Base-by-base conservation (phyloP, 2,888 invertebrate genomes). In the Magallana nippona region DNA sequence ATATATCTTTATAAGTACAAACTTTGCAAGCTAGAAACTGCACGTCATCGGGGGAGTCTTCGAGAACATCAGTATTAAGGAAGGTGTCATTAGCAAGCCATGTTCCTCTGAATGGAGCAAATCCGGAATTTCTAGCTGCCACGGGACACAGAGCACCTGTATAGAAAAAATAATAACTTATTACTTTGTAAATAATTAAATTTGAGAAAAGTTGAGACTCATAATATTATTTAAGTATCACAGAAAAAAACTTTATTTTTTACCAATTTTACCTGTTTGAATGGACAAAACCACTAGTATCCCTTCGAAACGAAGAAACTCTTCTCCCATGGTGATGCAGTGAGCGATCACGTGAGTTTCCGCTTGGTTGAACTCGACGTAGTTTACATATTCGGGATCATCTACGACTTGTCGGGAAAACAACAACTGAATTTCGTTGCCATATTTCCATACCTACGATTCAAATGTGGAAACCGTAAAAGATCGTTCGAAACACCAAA, bases 311-410 rank as follows among this genome's bases (percentile, higher is more conserved):
- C 44, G 13, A 10, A 32, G 13, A 10, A 22, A 56, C 8, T 79
- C 79, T 11, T 44, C 10, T 0, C 22, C 57, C 27, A 22, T 79
- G 57, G 27, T 10, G 10, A 56, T 22, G 15, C 57, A 79, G 22
- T 79, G 56, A 0, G 62, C 44, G n/a, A 81, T 60, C 44, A 81
- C 22, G n/a, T 27, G 62, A 10, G 81, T 81, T 32, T 81, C 81
- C 44, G 81, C 57, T 32, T 81, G 27, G 81, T 81, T 81, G 57
- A 81, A 81, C 44, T 81, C 81, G 11, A 60, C 58, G 10, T 62
- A 81, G 44, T 81, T 81, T 10, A 62, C 62, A 19, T 81, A 81
- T 62, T 10, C 13, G 17, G 62, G 55, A 11, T 32, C n/a, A 44
- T 17, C 17, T 57, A 22, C 22, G 19, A 44, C 13, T 60, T 81